These are phyloP conservation scores for Neopelma chrysocephalum DNA, from an alignment of 2,797 vertebrate species.

Conservation along the genomic window DNA sequence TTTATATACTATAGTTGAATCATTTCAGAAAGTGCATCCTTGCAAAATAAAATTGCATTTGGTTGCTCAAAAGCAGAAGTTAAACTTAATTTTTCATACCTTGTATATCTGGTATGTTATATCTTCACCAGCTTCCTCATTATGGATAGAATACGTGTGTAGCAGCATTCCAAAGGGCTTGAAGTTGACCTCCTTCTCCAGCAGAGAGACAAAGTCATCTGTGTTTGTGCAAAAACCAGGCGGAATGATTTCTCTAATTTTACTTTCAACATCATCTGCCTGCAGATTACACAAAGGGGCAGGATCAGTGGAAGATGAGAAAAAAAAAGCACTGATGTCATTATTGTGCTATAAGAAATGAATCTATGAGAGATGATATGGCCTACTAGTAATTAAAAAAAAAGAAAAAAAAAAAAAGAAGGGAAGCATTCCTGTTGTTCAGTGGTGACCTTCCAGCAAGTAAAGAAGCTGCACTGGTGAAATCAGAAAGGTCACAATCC, in stretches of 20 bases:
- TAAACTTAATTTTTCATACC: slow-evolving; percentile 73
- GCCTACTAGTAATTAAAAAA: neutral
- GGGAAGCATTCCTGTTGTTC: neutral
- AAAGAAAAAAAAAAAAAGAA: neutral
- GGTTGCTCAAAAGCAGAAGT: neutral
- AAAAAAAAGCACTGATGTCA: neutral
- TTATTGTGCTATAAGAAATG: neutral
- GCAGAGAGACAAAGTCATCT: slow-evolving; percentile 91
- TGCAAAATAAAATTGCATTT: neutral
- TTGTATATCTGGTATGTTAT: slow-evolving; percentile 94
- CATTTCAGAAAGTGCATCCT: neutral
- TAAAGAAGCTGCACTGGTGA: neutral
- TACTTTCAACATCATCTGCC: slow-evolving; percentile 93
- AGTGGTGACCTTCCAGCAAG: neutral
- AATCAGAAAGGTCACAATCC: neutral
- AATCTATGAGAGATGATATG: neutral
- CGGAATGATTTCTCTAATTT: slow-evolving; percentile 92
- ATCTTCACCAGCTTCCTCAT: slow-evolving; percentile 88
- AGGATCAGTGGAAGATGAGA: neutral
- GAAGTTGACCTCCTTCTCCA: slow-evolving; percentile 97
- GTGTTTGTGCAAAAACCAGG: slow-evolving; percentile 91
- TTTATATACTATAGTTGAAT: neutral
- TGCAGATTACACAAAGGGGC: slow-evolving; percentile 56
- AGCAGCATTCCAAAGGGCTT: slow-evolving; percentile 91
- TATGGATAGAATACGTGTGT: slow-evolving; percentile 90